These are phyloP conservation scores for Myoxocephalus aenaeus DNA, from an alignment of 2,797 vertebrate species.

Conservation along the genomic window DNA sequence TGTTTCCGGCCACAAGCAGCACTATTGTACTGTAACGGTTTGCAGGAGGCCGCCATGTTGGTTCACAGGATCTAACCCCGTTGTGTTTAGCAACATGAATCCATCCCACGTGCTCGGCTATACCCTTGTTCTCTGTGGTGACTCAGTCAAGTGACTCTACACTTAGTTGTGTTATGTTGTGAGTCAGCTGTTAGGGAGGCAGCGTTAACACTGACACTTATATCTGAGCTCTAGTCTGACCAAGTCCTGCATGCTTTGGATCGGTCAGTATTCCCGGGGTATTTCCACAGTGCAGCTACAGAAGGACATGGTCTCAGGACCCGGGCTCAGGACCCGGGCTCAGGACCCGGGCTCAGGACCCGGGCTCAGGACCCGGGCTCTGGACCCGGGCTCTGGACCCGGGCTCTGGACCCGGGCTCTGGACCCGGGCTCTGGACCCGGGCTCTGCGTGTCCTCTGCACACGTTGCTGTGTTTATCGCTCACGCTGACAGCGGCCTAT, in stretches of 20 bases:
- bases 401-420: too few species aligned
- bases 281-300: not conserved
- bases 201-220: not conserved
- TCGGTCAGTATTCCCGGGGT: not conserved
- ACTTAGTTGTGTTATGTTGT: conserved; percentile 1
- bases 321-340: too few species aligned
- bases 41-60: conserved; percentile 47
- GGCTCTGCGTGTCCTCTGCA: not conserved
- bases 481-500: conserved; percentile 35
- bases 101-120: conserved; percentile 25
- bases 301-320: not conserved
- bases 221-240: not conserved
- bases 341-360: too few species aligned
- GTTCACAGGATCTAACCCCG: conserved; percentile 8
- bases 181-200: not conserved
- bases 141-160: conserved; percentile 25
- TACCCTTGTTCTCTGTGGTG: conserved; percentile 11
- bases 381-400: too few species aligned
- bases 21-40: conserved; percentile 9
- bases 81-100: conserved; percentile 14
- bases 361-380: too few species aligned
- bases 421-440: too few species aligned
- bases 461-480: conserved; percentile 39
- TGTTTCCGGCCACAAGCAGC: not conserved
- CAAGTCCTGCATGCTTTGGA: not conserved